These are phyloP conservation scores for Drosophila acutilabella DNA, from an alignment of 2,888 invertebrate species.

Conservation along the genomic window DNA sequence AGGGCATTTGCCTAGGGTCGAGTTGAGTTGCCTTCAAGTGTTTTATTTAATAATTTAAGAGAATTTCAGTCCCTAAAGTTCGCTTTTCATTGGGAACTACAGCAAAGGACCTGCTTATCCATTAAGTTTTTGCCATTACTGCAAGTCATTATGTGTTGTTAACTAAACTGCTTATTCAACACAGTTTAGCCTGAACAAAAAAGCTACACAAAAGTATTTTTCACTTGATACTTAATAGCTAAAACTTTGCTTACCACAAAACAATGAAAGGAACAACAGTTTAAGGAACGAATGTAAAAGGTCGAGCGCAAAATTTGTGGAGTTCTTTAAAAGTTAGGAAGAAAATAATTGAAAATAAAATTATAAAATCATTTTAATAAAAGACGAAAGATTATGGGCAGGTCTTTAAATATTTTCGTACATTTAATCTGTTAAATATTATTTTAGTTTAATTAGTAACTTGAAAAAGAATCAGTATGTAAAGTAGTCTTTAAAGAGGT, in stretches of 20 bases:
- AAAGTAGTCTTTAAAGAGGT: too few species aligned
- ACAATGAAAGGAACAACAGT: background rate
- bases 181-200: slow-evolving; percentile 5
- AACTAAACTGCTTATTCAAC: slow-evolving; percentile 4
- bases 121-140: slow-evolving; percentile 10
- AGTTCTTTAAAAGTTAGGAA: background rate
- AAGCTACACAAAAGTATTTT: background rate
- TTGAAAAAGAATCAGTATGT: too few species aligned
- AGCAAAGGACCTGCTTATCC: slow-evolving; percentile 6
- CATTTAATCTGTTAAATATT: too few species aligned
- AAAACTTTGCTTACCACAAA: background rate
- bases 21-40: slow-evolving; percentile 37
- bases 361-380: too few species aligned
- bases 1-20: slow-evolving; percentile 24
- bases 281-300: too few species aligned
- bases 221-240: slow-evolving; percentile 6
- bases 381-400: too few species aligned
- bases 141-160: slow-evolving; percentile 9
- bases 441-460: too few species aligned
- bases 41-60: slow-evolving; percentile 40
- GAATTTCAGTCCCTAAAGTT: slow-evolving; percentile 6
- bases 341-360: background rate
- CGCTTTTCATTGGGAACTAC: slow-evolving; percentile 4
- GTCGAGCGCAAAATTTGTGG: too few species aligned
- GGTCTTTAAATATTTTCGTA: too few species aligned